Conservation (phyloP, 2,113 vertebrate genomes). For the Syngnathus floridae region DNA sequence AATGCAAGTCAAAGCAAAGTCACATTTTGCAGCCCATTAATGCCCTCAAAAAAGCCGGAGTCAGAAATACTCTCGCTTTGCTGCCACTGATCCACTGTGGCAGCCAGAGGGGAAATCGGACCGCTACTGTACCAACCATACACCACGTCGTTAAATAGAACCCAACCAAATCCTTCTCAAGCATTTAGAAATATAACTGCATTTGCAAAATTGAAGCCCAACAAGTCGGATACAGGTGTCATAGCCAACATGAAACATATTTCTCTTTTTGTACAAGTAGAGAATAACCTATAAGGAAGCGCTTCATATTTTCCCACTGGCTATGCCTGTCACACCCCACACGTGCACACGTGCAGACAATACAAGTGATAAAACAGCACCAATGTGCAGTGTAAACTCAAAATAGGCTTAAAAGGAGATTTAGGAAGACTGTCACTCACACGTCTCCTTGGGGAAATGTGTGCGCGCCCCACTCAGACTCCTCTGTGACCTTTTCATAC, state of each 20-base stretch:
- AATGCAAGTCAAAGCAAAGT: constrained; percentile 39
- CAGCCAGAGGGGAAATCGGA: constrained; percentile 29
- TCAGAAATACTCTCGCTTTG: constrained; percentile 46
- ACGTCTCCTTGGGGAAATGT: constrained; percentile 25
- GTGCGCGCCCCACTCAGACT: constrained; percentile 14
- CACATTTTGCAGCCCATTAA: constrained; percentile 53
- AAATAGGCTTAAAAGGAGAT: constrained; percentile 50
- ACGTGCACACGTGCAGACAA: neutral
- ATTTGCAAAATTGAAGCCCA: constrained; percentile 33
- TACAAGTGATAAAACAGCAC: constrained; percentile 18
- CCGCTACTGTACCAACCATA: constrained; percentile 2
- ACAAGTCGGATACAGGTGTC: constrained; percentile 22
- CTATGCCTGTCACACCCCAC: neutral
- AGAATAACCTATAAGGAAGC: neutral
- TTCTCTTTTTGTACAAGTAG: neutral
- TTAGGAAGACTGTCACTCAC: constrained; percentile 45
- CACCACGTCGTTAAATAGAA: neutral
- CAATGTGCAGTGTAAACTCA: constrained; percentile 31
- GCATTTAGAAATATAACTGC: neutral
- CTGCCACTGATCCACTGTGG: constrained; percentile 42
- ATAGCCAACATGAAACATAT: constrained; percentile 8
- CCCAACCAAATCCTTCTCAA: neutral
- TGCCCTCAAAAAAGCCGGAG: constrained; percentile 45
- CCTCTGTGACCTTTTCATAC: constrained; percentile 49
- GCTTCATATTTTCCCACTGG: neutral